These are phyloP conservation scores for Paramormyrops hopkinsi DNA, from an alignment of 2,797 vertebrate species.

Conservation along the genomic window DNA sequence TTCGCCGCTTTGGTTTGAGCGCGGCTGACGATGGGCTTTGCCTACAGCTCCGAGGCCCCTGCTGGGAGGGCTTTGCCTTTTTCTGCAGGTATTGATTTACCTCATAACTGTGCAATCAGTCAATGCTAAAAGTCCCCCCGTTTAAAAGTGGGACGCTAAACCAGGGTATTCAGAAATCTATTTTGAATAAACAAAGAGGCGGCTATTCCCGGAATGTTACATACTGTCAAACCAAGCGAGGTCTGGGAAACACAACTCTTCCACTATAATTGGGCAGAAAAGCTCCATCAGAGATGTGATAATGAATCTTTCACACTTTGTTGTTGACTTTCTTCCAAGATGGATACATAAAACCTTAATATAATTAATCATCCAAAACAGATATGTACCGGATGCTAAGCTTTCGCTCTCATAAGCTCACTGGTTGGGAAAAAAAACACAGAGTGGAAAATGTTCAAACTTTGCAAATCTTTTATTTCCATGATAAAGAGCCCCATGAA, in stretches of 20 bases:
- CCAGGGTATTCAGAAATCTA: conserved; percentile 60
- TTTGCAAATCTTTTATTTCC: conserved; percentile 53
- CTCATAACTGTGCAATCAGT: conserved; percentile 61
- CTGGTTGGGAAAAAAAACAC: not conserved
- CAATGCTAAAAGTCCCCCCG: conserved; percentile 64
- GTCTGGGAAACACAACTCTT: not conserved
- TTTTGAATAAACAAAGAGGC: conserved; percentile 19
- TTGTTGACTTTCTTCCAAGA: conserved; percentile 10
- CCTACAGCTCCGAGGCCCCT: not conserved
- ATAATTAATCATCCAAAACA: conserved; percentile 16
- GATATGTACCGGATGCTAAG: conserved; percentile 3
- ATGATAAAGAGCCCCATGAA: conserved; percentile 51
- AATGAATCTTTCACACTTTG: conserved; percentile 17
- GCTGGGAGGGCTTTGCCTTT: not conserved
- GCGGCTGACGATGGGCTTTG: not conserved
- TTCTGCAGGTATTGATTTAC: conserved; percentile 58
- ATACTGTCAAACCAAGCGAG: not conserved
- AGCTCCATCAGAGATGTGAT: not conserved
- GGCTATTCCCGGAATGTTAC: not conserved
- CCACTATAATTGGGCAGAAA: not conserved
- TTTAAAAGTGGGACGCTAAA: conserved; percentile 57
- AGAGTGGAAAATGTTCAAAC: conserved; percentile 27
- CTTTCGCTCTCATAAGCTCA: conserved; percentile 4
- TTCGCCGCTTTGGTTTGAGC: not conserved
- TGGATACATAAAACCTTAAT: not conserved